Evolutionary conservation across 2,113 vertebrate genomes (phyloP).

Genomic region (Daphoenositta chrysoptera): DNA sequence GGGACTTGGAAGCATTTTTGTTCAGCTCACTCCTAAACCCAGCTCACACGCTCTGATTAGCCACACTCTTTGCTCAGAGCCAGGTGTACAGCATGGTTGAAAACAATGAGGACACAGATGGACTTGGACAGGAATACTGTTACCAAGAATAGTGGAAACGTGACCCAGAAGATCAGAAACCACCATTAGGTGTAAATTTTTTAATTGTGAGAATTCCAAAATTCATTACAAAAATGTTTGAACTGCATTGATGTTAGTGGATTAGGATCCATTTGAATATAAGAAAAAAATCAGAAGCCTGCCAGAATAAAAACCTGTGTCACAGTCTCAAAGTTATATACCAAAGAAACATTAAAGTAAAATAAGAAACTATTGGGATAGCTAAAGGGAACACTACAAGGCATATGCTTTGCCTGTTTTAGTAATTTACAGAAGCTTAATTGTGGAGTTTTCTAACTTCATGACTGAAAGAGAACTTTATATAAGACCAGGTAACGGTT

Average conservation of each 20-base stretch:
- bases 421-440: background rate
- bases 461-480: background rate
- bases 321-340: background rate
- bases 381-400: background rate
- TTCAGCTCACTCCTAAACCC: background rate
- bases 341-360: background rate
- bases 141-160: background rate
- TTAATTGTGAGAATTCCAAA: background rate
- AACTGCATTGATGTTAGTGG: accelerated
- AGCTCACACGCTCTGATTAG: background rate
- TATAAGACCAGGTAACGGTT: background rate
- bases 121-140: background rate
- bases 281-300: background rate
- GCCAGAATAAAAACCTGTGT: background rate
- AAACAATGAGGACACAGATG: background rate
- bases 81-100: background rate
- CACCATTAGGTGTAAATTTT: background rate
- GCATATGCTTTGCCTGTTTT: background rate
- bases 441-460: background rate
- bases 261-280: background rate
- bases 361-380: background rate
- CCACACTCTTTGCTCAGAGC: background rate
- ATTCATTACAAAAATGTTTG: background rate
- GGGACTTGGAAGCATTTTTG: background rate
- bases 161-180: background rate